Conservation (phyloP, 2,113 vertebrate genomes). For the Notothenia rossii region DNA sequence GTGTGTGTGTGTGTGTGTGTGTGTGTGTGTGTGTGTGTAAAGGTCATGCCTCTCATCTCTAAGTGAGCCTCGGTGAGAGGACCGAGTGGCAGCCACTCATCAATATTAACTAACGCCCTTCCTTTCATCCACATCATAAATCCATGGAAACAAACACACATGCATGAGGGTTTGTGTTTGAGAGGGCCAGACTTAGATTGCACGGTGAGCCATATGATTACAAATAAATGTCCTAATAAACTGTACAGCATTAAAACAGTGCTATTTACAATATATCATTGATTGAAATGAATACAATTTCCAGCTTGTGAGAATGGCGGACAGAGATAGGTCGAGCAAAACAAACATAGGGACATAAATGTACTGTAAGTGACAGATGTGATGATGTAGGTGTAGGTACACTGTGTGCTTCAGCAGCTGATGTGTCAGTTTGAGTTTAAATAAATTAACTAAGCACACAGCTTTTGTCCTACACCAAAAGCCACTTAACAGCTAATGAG, state of each 20-base stretch:
- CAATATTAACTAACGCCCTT: slow-evolving; percentile 83
- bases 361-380: slow-evolving; percentile 17
- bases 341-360: slow-evolving; percentile 3
- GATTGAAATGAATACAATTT: background rate
- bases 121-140: slow-evolving; percentile 79
- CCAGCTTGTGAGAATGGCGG: background rate
- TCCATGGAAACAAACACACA: slow-evolving; percentile 67
- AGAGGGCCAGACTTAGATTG: background rate
- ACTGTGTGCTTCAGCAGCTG: slow-evolving; percentile 4
- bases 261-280: background rate
- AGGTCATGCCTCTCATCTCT: slow-evolving; percentile 80
- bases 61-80: slow-evolving; percentile 71
- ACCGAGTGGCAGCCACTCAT: slow-evolving; percentile 80
- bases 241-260: background rate
- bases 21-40: slow-evolving; percentile 53
- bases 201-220: background rate
- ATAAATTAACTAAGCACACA: slow-evolving; percentile 22
- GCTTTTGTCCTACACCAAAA: slow-evolving; percentile 27
- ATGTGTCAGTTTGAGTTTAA: slow-evolving; percentile 22
- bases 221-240: background rate
- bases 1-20: slow-evolving; percentile 25
- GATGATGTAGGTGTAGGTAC: slow-evolving; percentile 8
- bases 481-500: slow-evolving; percentile 44
- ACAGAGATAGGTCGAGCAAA: background rate
- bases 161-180: slow-evolving; percentile 17